Evolutionary conservation across 2,888 invertebrate genomes (phyloP), one percentile per base, ranked within the genome.

Genomic region (Encarsia formosa): DNA sequence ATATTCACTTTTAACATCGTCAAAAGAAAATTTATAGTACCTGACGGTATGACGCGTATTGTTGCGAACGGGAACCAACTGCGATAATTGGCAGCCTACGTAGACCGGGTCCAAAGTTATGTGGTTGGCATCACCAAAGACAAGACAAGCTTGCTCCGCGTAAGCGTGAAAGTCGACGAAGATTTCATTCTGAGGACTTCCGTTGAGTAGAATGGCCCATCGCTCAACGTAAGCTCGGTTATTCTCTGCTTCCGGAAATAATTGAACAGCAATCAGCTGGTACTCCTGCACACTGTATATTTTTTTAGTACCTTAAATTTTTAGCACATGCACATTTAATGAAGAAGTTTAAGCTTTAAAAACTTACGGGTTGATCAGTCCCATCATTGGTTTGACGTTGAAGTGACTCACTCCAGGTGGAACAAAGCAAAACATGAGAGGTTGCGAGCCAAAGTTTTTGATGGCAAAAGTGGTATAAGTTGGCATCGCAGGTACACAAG

Each of bases 131-230:
- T 63, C 48, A 16, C 68, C 71, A 18, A 76, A 63, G 20, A 56
- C 56, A 13, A 77, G 47, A 31, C 60, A 59, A 0, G 76, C 74
- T 48, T 67, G 56, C 56, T 75, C 75, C 2, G 73, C 67, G 48
- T 68, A 72, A 34, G 74, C 77, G 46, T 70, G 71, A 26, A 78
- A 64, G 52, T 69, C 69, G 32, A 79, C 63, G 6, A 63, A 63
- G 19, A 65, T 56, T 31, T 64, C 66, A 40, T 70, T 65, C 13
- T 70, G 63, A 4, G 59, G 49, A 48, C 67, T 66, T 3, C 73
- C 75, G 55, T 78, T 78, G 39, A 78, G 64, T 49, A 71, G 66
- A 20, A 78, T 47, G 2, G 65, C 60, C 78, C 79, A 79, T 35
- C 70, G 65, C 63, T 79, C 78, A 1, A 67, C 53, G 55, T 75